phyloP scores from a whole-genome alignment of 2,888 invertebrate genomes.

The Cataglyphis albicans region DNA sequence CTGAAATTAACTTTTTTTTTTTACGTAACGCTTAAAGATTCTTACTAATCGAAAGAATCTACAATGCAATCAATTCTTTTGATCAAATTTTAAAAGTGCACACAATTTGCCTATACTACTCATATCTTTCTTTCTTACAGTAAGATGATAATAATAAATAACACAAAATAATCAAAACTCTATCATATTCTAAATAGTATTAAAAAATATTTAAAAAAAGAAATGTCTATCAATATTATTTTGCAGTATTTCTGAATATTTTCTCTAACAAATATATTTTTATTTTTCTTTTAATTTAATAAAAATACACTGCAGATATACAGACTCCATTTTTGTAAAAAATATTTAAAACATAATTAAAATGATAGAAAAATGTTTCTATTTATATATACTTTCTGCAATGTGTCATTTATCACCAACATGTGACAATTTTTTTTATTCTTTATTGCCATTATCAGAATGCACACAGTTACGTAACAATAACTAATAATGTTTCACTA shows the following conservation, averaged over 20 bases:
- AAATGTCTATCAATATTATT: background rate
- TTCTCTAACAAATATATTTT: background rate
- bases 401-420: no score
- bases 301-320: background rate
- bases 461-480: no score
- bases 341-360: background rate
- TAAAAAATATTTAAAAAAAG: background rate
- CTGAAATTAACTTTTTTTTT: conserved; percentile 46
- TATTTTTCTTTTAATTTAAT: background rate
- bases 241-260: background rate
- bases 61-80: conserved; percentile 13
- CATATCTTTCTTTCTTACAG: background rate
- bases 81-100: background rate
- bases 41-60: background rate
- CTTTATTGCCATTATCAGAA: no score
- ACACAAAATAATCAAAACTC: background rate
- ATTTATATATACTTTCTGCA: background rate
- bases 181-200: background rate
- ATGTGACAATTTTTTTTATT: no score
- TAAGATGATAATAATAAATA: conserved; percentile 17
- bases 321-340: background rate
- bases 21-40: conserved; percentile 31
- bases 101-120: background rate
- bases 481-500: background rate
- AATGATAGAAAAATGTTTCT: background rate